phyloP scores from a whole-genome alignment of 1,140 invertebrate genomes.

The Zeugodacus cucurbitae region DNA sequence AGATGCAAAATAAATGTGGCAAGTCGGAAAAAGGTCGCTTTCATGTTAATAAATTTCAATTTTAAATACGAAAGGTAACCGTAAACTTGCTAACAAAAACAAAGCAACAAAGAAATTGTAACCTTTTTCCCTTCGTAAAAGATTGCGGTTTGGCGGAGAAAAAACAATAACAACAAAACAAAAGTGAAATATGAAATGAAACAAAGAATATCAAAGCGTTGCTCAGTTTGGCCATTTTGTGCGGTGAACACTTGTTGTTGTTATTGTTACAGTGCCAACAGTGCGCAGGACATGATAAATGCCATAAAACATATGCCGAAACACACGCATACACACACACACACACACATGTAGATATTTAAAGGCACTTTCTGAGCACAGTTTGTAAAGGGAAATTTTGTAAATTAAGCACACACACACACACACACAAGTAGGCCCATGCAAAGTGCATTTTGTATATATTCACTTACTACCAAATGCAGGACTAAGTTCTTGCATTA shows the following conservation, averaged over 20 bases:
- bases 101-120: not conserved
- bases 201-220: not conserved
- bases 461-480: not conserved
- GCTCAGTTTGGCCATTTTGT: not conserved
- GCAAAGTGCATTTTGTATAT: not conserved
- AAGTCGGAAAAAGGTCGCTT: not conserved
- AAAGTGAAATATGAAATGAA: not conserved
- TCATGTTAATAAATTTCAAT: conserved; percentile 2
- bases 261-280: not conserved
- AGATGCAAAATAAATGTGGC: not conserved
- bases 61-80: not conserved
- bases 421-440: too few species aligned
- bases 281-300: conserved; percentile 18
- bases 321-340: not conserved
- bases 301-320: conserved; percentile 26
- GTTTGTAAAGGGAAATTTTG: not conserved
- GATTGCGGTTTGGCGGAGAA: not conserved
- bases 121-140: not conserved
- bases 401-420: not conserved
- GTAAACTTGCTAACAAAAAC: not conserved
- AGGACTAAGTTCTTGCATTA: not conserved
- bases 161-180: not conserved
- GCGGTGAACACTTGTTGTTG: not conserved
- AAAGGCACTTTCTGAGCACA: too few species aligned
- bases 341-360: not conserved